Percentiles rank a stretch among this genome's conserved stretches.
Evolutionary conservation across 2,113 vertebrate species (phyloP).

Genomic region (Nematolebias whitei): DNA sequence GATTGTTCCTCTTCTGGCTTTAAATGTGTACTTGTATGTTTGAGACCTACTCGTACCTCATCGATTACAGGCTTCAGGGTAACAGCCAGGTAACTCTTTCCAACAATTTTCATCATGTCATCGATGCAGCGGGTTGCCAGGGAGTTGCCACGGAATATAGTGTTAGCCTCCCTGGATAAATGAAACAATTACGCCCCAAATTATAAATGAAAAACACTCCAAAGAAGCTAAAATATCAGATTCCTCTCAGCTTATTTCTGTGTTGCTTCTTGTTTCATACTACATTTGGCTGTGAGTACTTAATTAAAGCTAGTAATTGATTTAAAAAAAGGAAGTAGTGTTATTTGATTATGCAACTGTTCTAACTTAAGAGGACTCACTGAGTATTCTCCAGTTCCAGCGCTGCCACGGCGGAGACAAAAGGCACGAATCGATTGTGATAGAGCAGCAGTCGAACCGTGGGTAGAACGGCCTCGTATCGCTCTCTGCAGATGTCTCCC

Average conservation of each 20-base stretch:
- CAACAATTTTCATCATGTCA: constrained; percentile 99
- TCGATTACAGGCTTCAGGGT: constrained; percentile 94
- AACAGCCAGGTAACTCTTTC: constrained; percentile 94
- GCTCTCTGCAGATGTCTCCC: constrained; percentile 93
- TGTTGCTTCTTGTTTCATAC: constrained; percentile 6
- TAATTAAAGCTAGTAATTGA: background rate
- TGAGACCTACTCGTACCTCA: constrained; percentile 82
- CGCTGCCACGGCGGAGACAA: constrained; percentile 89
- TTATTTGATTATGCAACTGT: no score
- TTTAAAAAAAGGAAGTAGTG: background rate
- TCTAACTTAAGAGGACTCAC: constrained; percentile 77
- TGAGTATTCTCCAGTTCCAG: constrained; percentile 94
- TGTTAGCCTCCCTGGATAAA: constrained; percentile 92
- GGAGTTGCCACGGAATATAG: constrained; percentile 95
- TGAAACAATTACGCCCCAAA: constrained; percentile 10
- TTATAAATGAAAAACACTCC: background rate
- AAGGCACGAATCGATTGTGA: constrained; percentile 92
- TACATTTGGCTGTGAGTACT: background rate
- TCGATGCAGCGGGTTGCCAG: constrained; percentile 95
- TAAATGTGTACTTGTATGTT: constrained; percentile 13
- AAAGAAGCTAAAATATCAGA: background rate
- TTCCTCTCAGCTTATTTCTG: background rate
- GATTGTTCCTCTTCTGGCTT: constrained; percentile 29
- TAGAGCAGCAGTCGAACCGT: constrained; percentile 92
- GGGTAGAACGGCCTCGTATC: constrained; percentile 91